Evolutionary conservation across 2,113 vertebrate genomes (phyloP).

Genomic region (Heliornis fulica): DNA sequence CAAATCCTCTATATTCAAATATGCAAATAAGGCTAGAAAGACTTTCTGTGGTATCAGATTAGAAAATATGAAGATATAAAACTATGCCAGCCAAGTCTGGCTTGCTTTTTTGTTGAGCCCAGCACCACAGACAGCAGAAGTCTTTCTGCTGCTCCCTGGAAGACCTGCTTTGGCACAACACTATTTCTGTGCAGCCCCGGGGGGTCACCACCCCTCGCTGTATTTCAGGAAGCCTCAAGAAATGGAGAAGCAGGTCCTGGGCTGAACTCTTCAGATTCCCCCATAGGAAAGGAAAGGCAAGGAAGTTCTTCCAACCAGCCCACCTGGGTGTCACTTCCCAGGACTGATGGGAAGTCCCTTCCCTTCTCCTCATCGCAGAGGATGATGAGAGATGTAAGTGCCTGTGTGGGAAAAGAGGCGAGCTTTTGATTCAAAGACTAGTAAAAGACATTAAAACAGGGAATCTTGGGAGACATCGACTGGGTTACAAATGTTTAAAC

Average conservation of each 20-base stretch:
- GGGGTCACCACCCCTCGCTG: too few relatives aligned
- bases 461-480: neutral
- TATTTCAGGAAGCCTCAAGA: neutral
- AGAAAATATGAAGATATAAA: neutral
- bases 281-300: neutral
- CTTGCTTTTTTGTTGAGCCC: neutral
- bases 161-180: accelerated
- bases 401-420: neutral
- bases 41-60: neutral
- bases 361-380: accelerated
- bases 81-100: accelerated
- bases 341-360: neutral
- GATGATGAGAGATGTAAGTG: accelerated
- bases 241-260: neutral
- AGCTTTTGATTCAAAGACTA: neutral
- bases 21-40: neutral
- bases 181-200: neutral
- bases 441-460: neutral
- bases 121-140: neutral
- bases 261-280: neutral
- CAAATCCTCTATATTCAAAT: neutral
- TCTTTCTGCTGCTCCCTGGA: neutral
- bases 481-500: neutral
- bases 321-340: neutral
- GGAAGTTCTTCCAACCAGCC: neutral